Evolutionary conservation across 92 coral and sea anemone genomes (phyloP).

Genomic region (Zoanthus gigantus): DNA sequence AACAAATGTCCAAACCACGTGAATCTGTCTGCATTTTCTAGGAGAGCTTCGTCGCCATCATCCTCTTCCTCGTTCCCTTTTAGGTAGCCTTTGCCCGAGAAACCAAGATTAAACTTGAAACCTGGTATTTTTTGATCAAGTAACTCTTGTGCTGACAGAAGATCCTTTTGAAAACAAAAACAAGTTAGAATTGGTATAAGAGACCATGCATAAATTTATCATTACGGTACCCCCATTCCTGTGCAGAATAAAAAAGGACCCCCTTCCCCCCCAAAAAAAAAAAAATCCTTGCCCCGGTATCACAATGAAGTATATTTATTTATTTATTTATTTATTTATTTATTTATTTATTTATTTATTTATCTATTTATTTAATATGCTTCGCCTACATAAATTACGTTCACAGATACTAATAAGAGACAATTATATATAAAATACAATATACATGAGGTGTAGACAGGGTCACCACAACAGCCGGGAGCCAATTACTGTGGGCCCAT

Average conservation of each 20-base stretch:
- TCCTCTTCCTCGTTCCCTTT: constrained; percentile 86
- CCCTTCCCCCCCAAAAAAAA: too few species aligned
- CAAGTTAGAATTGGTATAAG: neutral
- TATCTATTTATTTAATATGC: too few species aligned
- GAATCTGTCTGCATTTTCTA: constrained; percentile 85
- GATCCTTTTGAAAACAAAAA: constrained; percentile 64
- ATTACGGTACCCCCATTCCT: neutral
- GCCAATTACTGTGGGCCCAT: too few species aligned
- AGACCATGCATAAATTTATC: neutral
- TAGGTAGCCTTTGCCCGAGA: constrained; percentile 90
- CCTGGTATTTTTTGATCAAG: constrained; percentile 86
- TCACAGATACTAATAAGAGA: too few species aligned
- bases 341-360: too few species aligned
- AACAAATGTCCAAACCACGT: constrained; percentile 98
- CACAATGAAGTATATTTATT: too few species aligned
- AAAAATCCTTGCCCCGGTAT: too few species aligned
- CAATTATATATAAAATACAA: too few species aligned
- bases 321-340: too few species aligned
- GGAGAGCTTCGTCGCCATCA: constrained; percentile 85
- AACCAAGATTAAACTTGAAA: constrained; percentile 92
- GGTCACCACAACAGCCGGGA: too few species aligned
- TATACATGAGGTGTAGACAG: too few species aligned
- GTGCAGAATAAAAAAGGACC: neutral
- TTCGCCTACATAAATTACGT: too few species aligned
- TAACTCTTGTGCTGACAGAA: constrained; percentile 80